Conservation (phyloP, 1,140 invertebrate genomes). For the Eriosoma lanigerum region DNA sequence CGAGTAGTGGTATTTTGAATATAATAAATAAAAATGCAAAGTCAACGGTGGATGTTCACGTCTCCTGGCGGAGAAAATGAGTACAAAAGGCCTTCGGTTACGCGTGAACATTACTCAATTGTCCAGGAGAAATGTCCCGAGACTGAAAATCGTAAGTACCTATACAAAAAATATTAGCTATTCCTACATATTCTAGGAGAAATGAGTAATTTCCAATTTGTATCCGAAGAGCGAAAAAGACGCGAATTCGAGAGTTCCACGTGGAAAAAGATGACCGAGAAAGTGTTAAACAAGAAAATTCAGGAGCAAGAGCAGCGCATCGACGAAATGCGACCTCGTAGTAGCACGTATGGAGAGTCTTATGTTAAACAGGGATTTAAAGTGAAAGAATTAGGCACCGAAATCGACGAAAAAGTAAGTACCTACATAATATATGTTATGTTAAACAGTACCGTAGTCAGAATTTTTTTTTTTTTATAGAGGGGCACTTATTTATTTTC, state of each 20-base stretch:
- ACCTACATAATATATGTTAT: too few species aligned
- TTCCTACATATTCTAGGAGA: too few species aligned
- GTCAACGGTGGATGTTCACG: slow-evolving; percentile 44
- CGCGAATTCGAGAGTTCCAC: neutral
- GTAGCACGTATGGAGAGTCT: neutral
- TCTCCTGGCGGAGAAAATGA: slow-evolving; percentile 38
- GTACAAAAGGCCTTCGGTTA: slow-evolving; percentile 28
- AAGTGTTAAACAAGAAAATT: neutral
- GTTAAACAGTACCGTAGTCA: too few species aligned
- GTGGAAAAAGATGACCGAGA: slow-evolving; percentile 34
- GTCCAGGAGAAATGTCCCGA: neutral
- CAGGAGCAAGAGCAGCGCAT: neutral
- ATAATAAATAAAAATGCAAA: slow-evolving; percentile 13
- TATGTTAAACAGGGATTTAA: slow-evolving; percentile 1
- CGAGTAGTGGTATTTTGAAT: neutral
- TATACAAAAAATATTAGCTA: too few species aligned
- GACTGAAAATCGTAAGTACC: neutral
- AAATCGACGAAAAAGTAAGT: slow-evolving; percentile 33
- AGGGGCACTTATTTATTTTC: too few species aligned
- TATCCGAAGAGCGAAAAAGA: slow-evolving; percentile 30
- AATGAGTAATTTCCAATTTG: too few species aligned
- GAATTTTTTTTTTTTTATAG: too few species aligned
- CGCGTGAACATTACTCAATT: neutral
- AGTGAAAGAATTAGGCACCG: slow-evolving; percentile 29
- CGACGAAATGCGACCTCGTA: neutral